Base-by-base conservation (phyloP, 2,888 invertebrate species). In the Tethea ocularis region DNA sequence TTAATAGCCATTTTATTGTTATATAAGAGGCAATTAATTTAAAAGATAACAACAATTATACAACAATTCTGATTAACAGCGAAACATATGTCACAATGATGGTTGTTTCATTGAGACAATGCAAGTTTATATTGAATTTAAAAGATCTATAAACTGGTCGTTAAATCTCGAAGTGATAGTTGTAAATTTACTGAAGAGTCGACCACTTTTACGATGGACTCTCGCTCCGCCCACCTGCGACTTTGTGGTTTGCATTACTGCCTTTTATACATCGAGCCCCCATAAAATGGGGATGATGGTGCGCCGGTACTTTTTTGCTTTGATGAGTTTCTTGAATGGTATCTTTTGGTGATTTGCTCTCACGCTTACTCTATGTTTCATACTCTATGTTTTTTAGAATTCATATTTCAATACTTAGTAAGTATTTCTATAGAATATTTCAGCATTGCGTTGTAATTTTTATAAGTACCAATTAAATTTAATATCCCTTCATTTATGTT, bases 131-230 rank as follows among this genome's bases (percentile, higher is more conserved):
- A 87, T 81, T 81, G 84, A 84, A 84, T 86, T 91, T 89, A 83
- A 89, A 89, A 87, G 84, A 88, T 89, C 91, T 88, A 91, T 92
- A 92, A 91, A 92, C 89, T 87, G 88, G 64, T 88, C 88, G 91
- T 93, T 91, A 92, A 92, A 91, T 91, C 89, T 88, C 86, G 81
- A 75, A 80, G 81, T 83, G 87, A 87, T 89, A 87, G 90, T 88
- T 89, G 89, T 92, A 91, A 91, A 92, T 92, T 87, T 88, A 78
- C 86, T 79, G 80, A 82, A 80, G 84, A 84, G 84, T 82, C 75
- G 80, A 75, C 76, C 79, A 80, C 78, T 86, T 91, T 91, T 92
- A 91, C 90, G 91, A 89, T 82, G 87, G 86, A 81, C 85, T 73
- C 73, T 75, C 61, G 83, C 86, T 71, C 88, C 91, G 76, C 90